Evolutionary conservation across 2,888 invertebrate genomes (phyloP).

Genomic region (Nasonia oneida): DNA sequence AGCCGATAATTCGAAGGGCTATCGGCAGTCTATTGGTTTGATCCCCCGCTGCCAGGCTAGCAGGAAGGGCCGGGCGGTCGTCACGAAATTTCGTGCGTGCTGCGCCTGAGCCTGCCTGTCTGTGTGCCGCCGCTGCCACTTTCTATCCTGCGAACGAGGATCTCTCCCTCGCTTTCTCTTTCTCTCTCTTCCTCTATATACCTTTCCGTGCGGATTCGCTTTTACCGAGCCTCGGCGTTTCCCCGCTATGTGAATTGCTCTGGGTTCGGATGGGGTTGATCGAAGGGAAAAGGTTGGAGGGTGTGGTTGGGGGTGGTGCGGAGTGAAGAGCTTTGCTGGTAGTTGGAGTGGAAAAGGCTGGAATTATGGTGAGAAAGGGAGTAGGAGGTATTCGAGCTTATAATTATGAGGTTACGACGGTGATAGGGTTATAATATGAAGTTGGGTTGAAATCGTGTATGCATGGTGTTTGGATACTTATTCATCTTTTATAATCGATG

Average conservation of each 20-base stretch:
- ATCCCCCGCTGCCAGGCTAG: conserved; percentile 76
- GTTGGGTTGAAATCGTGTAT: background rate
- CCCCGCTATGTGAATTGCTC: background rate
- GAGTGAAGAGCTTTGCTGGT: background rate
- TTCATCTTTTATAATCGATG: too few species aligned
- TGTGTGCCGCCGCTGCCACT: background rate
- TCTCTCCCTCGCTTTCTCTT: conserved; percentile 14
- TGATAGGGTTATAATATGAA: background rate
- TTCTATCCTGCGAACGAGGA: conserved; percentile 16
- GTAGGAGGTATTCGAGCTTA: background rate
- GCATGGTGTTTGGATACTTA: too few species aligned
- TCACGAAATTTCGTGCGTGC: conserved; percentile 69
- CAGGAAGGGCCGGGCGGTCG: conserved; percentile 72
- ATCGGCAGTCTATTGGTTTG: conserved; percentile 79
- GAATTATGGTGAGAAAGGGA: background rate
- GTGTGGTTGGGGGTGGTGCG: background rate
- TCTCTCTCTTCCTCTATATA: background rate
- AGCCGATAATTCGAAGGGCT: conserved; percentile 76
- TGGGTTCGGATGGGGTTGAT: background rate
- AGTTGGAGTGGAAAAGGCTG: background rate
- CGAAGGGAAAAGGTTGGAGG: background rate
- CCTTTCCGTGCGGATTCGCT: background rate
- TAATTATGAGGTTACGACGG: background rate
- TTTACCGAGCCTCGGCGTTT: background rate
- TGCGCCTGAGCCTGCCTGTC: conserved; percentile 24